These are phyloP conservation scores for Tapera naevia DNA, from an alignment of 2,797 vertebrate genomes.

Conservation along the genomic window DNA sequence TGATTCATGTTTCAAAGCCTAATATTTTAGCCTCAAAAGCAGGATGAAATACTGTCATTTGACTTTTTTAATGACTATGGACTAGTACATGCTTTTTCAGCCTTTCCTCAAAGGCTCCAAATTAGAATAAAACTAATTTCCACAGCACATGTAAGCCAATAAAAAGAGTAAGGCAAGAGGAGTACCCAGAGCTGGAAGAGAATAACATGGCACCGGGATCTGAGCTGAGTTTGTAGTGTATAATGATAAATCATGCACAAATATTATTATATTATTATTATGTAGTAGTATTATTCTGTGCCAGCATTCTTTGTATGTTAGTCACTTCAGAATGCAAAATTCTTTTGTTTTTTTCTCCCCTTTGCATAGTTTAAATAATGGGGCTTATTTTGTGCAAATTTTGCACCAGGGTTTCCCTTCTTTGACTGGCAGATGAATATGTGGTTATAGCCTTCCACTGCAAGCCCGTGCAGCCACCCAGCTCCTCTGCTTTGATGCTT, in stretches of 20 bases:
- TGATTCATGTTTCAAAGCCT: slow-evolving; percentile 53
- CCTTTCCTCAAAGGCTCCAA: slow-evolving; percentile 59
- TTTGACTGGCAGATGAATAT: slow-evolving; percentile 49
- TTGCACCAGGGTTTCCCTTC: slow-evolving; percentile 49
- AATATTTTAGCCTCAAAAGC: slow-evolving; percentile 59
- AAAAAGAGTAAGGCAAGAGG: slow-evolving; percentile 40
- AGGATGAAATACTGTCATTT: slow-evolving; percentile 68
- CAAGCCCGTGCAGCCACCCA: slow-evolving; percentile 20
- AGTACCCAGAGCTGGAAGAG: slow-evolving; percentile 42
- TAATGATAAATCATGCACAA: slow-evolving; percentile 61
- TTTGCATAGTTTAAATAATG: slow-evolving; percentile 32
- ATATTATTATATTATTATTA: slow-evolving; percentile 49
- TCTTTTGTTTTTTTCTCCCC: slow-evolving; percentile 8
- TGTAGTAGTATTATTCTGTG: slow-evolving; percentile 13
- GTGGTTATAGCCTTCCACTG: neutral
- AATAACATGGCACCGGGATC: slow-evolving; percentile 7
- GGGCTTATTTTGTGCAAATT: slow-evolving; percentile 44
- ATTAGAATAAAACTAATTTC: slow-evolving; percentile 68
- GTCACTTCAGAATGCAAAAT: slow-evolving; percentile 38
- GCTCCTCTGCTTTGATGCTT: slow-evolving; percentile 40
- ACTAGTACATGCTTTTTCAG: slow-evolving; percentile 50
- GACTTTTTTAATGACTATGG: slow-evolving; percentile 62
- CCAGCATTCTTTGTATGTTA: slow-evolving; percentile 8
- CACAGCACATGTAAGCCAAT: slow-evolving; percentile 54
- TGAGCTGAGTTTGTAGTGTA: slow-evolving; percentile 47